Percentiles rank a stretch among this genome's conserved stretches.
Conservation (phyloP, 2,888 invertebrate species). For the Thereva unica region DNA sequence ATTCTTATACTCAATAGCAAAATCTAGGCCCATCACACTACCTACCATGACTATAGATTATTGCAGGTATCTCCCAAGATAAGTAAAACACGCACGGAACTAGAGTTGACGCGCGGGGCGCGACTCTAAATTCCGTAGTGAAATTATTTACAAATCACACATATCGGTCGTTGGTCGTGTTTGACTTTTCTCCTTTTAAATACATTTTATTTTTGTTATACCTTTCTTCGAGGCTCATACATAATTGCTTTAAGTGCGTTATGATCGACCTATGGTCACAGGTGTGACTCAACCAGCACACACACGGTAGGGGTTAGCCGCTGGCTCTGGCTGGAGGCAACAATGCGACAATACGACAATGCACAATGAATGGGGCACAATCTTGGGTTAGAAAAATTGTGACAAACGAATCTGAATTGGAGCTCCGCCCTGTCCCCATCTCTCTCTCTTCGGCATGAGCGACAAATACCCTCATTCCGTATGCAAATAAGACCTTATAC, state of each 20-base stretch:
- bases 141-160: constrained; percentile 43
- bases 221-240: constrained; percentile 33
- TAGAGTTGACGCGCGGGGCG: not conserved
- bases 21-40: no score
- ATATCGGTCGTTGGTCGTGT: constrained; percentile 25
- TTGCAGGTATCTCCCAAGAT: no score
- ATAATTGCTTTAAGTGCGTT: constrained; percentile 21
- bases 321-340: not conserved
- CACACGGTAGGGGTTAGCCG: not conserved
- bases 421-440: constrained; percentile 42
- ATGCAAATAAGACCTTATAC: constrained; percentile 22
- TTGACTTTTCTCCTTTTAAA: constrained; percentile 27
- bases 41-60: no score
- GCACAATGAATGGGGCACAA: constrained; percentile 14
- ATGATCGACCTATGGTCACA: constrained; percentile 20
- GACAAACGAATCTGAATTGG: constrained; percentile 37
- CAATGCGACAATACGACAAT: constrained; percentile 17
- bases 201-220: constrained; percentile 22
- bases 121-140: constrained; percentile 33
- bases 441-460: constrained; percentile 10
- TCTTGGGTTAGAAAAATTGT: constrained; percentile 27
- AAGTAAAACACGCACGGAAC: constrained; percentile 9
- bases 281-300: constrained; percentile 31
- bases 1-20: no score
- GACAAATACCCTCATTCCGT: constrained; percentile 36